These are phyloP conservation scores for Sinelater perroti DNA, from an alignment of 2,888 invertebrate genomes.

Conservation along the genomic window DNA sequence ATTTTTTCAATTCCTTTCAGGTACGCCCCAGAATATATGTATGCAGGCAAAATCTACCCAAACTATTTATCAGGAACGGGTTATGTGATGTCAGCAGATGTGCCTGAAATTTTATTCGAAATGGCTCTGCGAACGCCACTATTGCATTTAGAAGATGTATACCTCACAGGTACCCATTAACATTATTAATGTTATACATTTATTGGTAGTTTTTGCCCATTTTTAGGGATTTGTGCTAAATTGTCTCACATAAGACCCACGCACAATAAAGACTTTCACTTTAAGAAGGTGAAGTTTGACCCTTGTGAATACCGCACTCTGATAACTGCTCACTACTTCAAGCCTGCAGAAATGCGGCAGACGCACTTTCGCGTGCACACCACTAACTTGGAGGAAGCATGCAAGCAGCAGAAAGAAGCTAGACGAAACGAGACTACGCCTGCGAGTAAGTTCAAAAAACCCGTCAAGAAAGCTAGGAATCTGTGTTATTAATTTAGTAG, in stretches of 20 bases:
- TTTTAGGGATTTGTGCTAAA: slow-evolving; percentile 69
- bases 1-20: slow-evolving; percentile 61
- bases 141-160: slow-evolving; percentile 81
- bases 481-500: background rate
- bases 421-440: background rate
- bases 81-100: slow-evolving; percentile 75
- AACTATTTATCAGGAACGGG: slow-evolving; percentile 83
- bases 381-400: slow-evolving; percentile 38
- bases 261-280: slow-evolving; percentile 73
- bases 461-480: background rate
- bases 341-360: slow-evolving; percentile 61
- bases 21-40: slow-evolving; percentile 85
- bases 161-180: slow-evolving; percentile 69
- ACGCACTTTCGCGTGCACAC: slow-evolving; percentile 43
- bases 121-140: slow-evolving; percentile 74
- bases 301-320: slow-evolving; percentile 64
- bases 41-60: slow-evolving; percentile 74
- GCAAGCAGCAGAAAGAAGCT: slow-evolving; percentile 16
- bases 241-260: slow-evolving; percentile 67
- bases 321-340: slow-evolving; percentile 67
- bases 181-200: background rate
- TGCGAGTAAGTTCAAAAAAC: slow-evolving; percentile 1
- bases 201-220: slow-evolving; percentile 10
- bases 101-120: slow-evolving; percentile 71
- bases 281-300: slow-evolving; percentile 62